Conservation (phyloP, 2,113 vertebrate genomes). For the Pachypanchax playfairii region DNA sequence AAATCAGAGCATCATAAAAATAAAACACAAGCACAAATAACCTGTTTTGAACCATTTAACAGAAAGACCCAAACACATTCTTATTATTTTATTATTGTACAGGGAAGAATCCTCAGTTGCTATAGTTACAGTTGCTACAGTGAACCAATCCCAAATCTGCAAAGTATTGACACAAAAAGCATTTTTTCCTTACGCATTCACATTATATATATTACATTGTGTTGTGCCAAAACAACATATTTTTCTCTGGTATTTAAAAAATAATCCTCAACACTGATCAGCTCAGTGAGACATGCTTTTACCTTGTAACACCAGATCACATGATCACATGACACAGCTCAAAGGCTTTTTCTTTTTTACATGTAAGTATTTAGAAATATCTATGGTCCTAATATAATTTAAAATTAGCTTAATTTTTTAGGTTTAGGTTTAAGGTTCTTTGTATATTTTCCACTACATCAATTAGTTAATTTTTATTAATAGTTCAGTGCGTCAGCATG, state of each 20-base stretch:
- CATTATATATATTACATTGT: neutral
- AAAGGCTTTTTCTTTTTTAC: too few relatives aligned
- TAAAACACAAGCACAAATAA: constrained; percentile 6
- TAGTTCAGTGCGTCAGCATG: too few relatives aligned
- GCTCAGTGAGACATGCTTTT: too few relatives aligned
- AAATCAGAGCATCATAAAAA: constrained; percentile 23
- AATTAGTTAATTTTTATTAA: too few relatives aligned
- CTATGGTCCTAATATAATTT: too few relatives aligned
- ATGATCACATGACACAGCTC: neutral
- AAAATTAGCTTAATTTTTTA: too few relatives aligned
- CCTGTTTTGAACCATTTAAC: constrained; percentile 1
- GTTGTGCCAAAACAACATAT: neutral
- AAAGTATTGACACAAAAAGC: too few relatives aligned
- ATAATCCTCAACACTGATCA: neutral
- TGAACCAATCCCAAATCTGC: constrained; percentile 1
- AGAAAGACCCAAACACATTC: neutral
- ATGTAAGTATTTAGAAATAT: too few relatives aligned
- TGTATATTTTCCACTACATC: too few relatives aligned
- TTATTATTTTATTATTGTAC: neutral
- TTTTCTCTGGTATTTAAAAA: neutral
- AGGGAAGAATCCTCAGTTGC: constrained; percentile 5
- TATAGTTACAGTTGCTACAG: constrained; percentile 7
- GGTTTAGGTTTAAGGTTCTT: too few relatives aligned
- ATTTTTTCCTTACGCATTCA: too few relatives aligned
- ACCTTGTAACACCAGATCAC: too few relatives aligned